Base-by-base conservation (phyloP, 2,888 invertebrate species). In the Cataglyphis rosenhaueri region DNA sequence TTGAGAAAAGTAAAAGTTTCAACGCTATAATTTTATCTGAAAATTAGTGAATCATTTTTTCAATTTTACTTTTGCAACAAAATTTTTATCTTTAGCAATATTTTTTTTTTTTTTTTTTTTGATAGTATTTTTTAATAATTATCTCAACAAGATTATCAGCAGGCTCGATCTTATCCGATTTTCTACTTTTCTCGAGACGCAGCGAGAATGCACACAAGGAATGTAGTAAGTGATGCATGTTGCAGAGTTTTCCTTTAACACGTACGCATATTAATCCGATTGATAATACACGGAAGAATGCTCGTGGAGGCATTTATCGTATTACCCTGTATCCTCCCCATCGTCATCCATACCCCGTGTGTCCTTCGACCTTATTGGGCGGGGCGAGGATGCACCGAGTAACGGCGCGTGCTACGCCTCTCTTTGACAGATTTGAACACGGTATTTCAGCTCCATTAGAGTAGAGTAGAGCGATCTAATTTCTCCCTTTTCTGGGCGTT, bases 281-380 rank as follows among this genome's bases (percentile, higher is more conserved):
- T 90, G 87, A 85, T 87, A 87, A 87, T 85, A 88, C 82, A 90
- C 89, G 61, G 83, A 84, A 85, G 89, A 85, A 88, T 86, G 90
- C 88, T 84, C 74, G 83, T 84, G 83, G 85, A 81, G 84, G 86
- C 88, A 81, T 86, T 86, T 82, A 65, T 90, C 81, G 71, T 87
- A 82, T 61, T 82, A 84, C 61, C 35, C 83, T 64, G 83, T 85
- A 76, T 84, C 74, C 71, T 32, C 57, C 55, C 35, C 32, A 83
- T 59, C 65, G 82, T 79, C 85, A 68, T 86, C 88, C 85, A 75
- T 12, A 81, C 57, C 70, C 76, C 65, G 84, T 89, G 66, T 87
- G 70, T 87, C 90, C 89, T 90, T 70, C 82, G 85, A 90, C 89
- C 89, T 90, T 87, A 90, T 90, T 90, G 90, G 89, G 89, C 90